A percentile compares a stretch with the other conserved stretches of the same genome.
These are phyloP conservation scores for Pandemis cinnamomeana DNA, from an alignment of 2,888 invertebrate genomes.

Conservation along the genomic window DNA sequence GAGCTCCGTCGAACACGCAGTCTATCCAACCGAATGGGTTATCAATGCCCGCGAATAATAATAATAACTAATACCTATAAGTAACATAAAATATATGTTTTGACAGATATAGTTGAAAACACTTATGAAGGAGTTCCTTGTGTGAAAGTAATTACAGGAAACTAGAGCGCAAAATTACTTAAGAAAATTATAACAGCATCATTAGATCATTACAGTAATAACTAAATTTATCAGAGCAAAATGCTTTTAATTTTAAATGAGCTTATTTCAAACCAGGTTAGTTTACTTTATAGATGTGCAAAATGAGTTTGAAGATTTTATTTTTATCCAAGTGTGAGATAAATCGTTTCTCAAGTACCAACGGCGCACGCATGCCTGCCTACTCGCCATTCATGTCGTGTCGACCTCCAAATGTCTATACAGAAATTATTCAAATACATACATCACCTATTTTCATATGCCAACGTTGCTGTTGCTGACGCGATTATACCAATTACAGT, in stretches of 20 bases:
- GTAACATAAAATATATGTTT: no score
- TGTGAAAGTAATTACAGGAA: no score
- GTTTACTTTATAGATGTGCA: conserved; percentile 35
- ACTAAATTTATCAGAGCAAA: background rate
- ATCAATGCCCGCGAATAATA: background rate
- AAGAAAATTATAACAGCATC: background rate
- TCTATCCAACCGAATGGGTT: background rate
- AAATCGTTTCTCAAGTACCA: conserved; percentile 42
- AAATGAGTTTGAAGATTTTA: conserved; percentile 40
- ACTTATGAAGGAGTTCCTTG: no score
- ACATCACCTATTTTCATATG: conserved; percentile 41
- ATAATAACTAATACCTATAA: no score
- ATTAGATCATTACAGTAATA: background rate
- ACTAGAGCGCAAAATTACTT: background rate
- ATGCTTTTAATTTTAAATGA: conserved; percentile 1
- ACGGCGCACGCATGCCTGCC: conserved; percentile 25
- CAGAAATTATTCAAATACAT: conserved; percentile 43
- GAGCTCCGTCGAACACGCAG: no score
- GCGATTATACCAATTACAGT: conserved; percentile 41
- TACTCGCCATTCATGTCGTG: conserved; percentile 40
- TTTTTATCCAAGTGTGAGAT: conserved; percentile 42
- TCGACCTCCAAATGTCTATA: conserved; percentile 42
- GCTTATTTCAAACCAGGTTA: conserved; percentile 17
- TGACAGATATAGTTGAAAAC: no score
- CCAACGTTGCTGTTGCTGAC: conserved; percentile 36